Evolutionary conservation across 2,888 invertebrate genomes (phyloP).

Genomic region (Agonopterix heracliana): DNA sequence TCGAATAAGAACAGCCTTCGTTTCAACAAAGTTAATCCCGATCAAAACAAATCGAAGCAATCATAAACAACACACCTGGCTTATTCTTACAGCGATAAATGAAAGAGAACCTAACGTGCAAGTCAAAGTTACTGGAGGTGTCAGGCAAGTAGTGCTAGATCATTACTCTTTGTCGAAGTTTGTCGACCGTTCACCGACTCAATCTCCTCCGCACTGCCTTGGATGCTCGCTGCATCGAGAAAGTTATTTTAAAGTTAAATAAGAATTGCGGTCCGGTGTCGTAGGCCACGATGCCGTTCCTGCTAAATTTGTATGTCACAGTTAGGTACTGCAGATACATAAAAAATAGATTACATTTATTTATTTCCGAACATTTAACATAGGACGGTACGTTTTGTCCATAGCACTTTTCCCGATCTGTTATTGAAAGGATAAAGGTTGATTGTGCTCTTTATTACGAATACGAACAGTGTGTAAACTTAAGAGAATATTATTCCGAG

Average conservation of each 20-base stretch:
- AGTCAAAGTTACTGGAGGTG: conserved; percentile 16
- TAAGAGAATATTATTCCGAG: no score
- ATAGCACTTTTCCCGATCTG: no score
- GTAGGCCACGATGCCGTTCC: conserved; percentile 2
- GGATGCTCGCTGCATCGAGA: conserved; percentile 25
- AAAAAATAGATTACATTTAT: no score
- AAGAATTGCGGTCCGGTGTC: conserved; percentile 23
- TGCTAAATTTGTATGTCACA: no score
- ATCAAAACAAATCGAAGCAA: neutral
- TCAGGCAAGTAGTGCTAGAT: conserved; percentile 26
- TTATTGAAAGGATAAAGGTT: no score
- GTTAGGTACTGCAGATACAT: no score
- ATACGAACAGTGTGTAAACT: no score
- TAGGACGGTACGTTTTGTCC: no score
- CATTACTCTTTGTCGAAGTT: conserved; percentile 58
- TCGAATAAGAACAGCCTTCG: no score
- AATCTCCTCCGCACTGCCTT: conserved; percentile 30
- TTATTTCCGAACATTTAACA: no score
- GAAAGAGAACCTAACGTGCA: conserved; percentile 4
- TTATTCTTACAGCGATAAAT: conserved; percentile 4
- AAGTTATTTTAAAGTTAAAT: conserved; percentile 51
- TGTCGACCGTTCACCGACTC: conserved; percentile 34
- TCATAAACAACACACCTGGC: conserved; percentile 1
- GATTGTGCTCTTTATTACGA: no score
- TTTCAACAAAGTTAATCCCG: neutral